A percentile compares a stretch with the other conserved stretches of the same genome.
phyloP scores from a whole-genome alignment of 2,113 vertebrate species.

The Pelecanus crispus region DNA sequence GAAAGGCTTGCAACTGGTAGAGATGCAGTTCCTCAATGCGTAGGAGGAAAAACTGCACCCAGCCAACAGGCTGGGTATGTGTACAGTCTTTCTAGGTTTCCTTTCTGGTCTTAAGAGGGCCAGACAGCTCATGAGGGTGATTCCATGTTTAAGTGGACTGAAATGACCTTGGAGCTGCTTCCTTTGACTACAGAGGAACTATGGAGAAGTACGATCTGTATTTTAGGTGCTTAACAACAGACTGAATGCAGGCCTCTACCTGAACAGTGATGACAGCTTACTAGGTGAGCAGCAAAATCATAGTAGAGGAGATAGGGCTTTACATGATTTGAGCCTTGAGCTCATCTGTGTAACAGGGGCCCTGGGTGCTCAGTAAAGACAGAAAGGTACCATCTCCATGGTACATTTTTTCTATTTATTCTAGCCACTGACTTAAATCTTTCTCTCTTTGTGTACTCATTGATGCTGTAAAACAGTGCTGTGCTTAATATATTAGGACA shows the following conservation, averaged over 20 bases:
- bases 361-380: neutral
- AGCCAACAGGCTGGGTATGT: neutral
- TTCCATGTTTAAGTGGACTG: neutral
- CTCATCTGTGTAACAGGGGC: neutral
- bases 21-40: rapidly evolving
- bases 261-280: neutral
- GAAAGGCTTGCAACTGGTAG: neutral
- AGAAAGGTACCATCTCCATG: neutral
- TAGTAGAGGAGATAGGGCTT: neutral
- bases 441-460: neutral
- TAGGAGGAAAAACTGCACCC: neutral
- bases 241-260: neutral
- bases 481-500: neutral
- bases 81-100: neutral
- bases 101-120: neutral
- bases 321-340: neutral
- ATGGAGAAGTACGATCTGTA: neutral
- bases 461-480: neutral
- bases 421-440: neutral
- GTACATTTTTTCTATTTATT: neutral
- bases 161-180: neutral
- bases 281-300: neutral
- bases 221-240: neutral
- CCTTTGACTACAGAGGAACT: neutral
- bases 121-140: neutral